These are phyloP conservation scores for Druceiella hillmani DNA, from an alignment of 2,888 invertebrate species.

Conservation along the genomic window DNA sequence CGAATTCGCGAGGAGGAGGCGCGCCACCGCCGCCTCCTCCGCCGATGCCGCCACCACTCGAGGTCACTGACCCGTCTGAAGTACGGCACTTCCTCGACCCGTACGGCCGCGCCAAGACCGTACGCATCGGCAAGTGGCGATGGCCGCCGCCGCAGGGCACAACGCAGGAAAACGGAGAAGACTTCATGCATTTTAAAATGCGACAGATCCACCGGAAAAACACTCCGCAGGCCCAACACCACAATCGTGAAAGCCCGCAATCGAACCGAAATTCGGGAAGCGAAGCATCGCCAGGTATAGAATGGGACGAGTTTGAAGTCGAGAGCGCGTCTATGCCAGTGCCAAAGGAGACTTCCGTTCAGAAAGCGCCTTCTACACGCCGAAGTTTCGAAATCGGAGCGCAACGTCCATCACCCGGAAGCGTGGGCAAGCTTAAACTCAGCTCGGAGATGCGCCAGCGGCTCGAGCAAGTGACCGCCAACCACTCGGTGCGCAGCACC, in stretches of 20 bases:
- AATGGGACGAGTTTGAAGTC: slow-evolving; percentile 85
- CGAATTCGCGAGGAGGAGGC: slow-evolving; percentile 44
- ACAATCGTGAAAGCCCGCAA: slow-evolving; percentile 37
- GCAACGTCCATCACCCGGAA: slow-evolving; percentile 76
- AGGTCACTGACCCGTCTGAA: slow-evolving; percentile 75
- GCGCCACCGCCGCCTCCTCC: slow-evolving; percentile 78
- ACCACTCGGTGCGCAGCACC: slow-evolving; percentile 77
- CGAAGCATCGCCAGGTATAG: slow-evolving; percentile 54
- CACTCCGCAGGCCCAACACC: slow-evolving; percentile 61
- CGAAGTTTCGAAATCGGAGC: slow-evolving; percentile 78
- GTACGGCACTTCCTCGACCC: slow-evolving; percentile 82
- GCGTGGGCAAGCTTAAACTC: slow-evolving; percentile 84
- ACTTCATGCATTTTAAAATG: slow-evolving; percentile 85
- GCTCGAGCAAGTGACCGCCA: slow-evolving; percentile 82
- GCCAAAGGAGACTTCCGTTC: slow-evolving; percentile 38
- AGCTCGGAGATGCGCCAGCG: slow-evolving; percentile 90
- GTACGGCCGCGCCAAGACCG: slow-evolving; percentile 90
- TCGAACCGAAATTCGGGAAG: slow-evolving; percentile 41
- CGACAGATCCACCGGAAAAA: slow-evolving; percentile 76
- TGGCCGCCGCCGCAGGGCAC: slow-evolving; percentile 87
- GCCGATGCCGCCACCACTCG: slow-evolving; percentile 83
- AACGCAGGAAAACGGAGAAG: slow-evolving; percentile 64
- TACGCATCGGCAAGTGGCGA: slow-evolving; percentile 91
- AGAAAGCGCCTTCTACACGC: slow-evolving; percentile 37
- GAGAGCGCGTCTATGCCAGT: slow-evolving; percentile 45